A percentile compares a stretch with the other conserved stretches of the same genome.
phyloP scores from a whole-genome alignment of 2,888 invertebrate species.

The Apoderus coryli region DNA sequence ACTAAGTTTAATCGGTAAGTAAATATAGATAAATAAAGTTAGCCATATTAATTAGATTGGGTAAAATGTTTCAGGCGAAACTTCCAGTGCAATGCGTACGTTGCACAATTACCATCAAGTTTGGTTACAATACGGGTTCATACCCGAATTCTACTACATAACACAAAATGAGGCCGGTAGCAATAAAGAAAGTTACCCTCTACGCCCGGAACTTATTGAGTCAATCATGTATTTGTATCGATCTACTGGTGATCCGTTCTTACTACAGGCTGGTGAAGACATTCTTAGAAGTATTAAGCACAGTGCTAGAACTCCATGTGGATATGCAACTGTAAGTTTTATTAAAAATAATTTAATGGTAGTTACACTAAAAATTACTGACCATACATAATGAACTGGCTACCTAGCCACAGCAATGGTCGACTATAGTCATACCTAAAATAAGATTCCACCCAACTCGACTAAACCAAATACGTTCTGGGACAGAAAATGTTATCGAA shows the following conservation, averaged over 20 bases:
- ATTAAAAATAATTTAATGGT: constrained; percentile 5
- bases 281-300: constrained; percentile 87
- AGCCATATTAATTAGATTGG: background rate
- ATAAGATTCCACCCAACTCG: too few relatives aligned
- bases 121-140: constrained; percentile 94
- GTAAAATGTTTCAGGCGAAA: constrained; percentile 50
- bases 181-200: constrained; percentile 81
- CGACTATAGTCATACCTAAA: too few relatives aligned
- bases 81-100: constrained; percentile 80
- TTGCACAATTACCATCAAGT: constrained; percentile 93
- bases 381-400: too few relatives aligned
- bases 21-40: constrained; percentile 5
- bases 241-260: constrained; percentile 79
- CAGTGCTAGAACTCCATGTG: constrained; percentile 85
- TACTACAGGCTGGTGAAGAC: constrained; percentile 87
- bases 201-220: constrained; percentile 92
- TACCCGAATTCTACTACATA: constrained; percentile 96
- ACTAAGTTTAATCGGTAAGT: constrained; percentile 59
- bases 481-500: too few relatives aligned
- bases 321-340: constrained; percentile 81
- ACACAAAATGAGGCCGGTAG: constrained; percentile 71
- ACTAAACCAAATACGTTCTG: too few relatives aligned
- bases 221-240: constrained; percentile 93
- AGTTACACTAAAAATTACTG: background rate
- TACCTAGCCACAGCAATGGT: too few relatives aligned